Percentiles rank a stretch among this genome's conserved stretches.
phyloP scores from a whole-genome alignment of 1,140 invertebrate genomes.

The Grapholita molesta region DNA sequence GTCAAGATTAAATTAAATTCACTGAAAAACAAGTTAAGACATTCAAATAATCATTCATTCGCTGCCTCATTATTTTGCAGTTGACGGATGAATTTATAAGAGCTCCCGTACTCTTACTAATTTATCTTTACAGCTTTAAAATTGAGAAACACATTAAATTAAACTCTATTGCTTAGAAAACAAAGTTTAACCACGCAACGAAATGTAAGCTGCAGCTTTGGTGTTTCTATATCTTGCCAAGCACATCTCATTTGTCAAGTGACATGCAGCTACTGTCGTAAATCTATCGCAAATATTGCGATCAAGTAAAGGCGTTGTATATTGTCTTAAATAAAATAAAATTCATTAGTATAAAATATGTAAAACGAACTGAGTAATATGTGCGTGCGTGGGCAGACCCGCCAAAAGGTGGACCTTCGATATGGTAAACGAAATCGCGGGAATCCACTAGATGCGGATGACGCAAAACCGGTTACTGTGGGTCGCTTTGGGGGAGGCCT shows the following conservation, averaged over 20 bases:
- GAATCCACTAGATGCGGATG: no score
- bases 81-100: constrained; percentile 54
- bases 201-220: background rate
- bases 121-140: background rate
- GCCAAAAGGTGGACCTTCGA: no score
- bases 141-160: background rate
- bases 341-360: background rate
- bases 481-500: no score
- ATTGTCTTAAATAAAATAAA: background rate
- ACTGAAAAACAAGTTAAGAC: constrained; percentile 18
- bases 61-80: constrained; percentile 42
- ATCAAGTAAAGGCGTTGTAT: background rate
- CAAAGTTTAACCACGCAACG: background rate
- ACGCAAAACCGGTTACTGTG: no score
- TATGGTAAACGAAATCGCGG: no score
- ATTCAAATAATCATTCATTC: constrained; percentile 33
- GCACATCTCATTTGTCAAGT: constrained; percentile 33
- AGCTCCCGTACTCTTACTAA: constrained; percentile 4
- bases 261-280: constrained; percentile 16
- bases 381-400: no score
- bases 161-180: background rate
- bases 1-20: background rate
- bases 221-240: background rate
- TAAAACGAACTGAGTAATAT: background rate
- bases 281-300: constrained; percentile 18